These are phyloP conservation scores for Rhabdornis inornatus DNA, from an alignment of 2,113 vertebrate species.

Conservation along the genomic window DNA sequence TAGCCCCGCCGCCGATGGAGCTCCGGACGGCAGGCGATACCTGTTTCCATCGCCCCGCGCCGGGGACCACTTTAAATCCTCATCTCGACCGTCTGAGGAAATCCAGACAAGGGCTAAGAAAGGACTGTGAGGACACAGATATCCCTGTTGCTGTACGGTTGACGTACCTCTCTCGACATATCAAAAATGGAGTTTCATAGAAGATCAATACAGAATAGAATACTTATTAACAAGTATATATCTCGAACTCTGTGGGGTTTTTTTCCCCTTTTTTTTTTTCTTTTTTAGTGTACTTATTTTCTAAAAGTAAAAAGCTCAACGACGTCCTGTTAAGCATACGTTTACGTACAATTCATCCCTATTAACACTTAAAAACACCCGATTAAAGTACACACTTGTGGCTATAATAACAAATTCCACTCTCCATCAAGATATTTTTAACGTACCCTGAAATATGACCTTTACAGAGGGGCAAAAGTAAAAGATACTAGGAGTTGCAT, in stretches of 20 bases:
- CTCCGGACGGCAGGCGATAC: neutral
- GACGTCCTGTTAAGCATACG: neutral
- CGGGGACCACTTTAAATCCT: neutral
- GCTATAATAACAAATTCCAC: neutral
- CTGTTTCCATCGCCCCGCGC: too few species aligned
- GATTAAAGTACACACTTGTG: neutral
- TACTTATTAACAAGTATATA: neutral
- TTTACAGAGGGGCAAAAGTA: neutral
- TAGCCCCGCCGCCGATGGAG: neutral
- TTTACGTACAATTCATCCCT: neutral
- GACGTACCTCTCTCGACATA: fast-evolving
- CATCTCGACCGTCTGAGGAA: neutral
- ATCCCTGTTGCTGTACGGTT: fast-evolving
- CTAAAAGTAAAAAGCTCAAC: neutral
- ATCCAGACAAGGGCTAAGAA: neutral
- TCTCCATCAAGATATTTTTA: neutral
- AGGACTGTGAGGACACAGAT: neutral
- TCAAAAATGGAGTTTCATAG: neutral
- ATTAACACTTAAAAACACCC: too few species aligned
- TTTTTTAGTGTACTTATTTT: neutral
- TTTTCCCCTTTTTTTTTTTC: fast-evolving
- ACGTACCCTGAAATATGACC: neutral
- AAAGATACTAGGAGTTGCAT: neutral
- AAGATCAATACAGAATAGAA: neutral
- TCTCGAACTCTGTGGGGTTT: neutral